Evolutionary conservation across 1,140 invertebrate genomes (phyloP).

Genomic region (Apis cerana): DNA sequence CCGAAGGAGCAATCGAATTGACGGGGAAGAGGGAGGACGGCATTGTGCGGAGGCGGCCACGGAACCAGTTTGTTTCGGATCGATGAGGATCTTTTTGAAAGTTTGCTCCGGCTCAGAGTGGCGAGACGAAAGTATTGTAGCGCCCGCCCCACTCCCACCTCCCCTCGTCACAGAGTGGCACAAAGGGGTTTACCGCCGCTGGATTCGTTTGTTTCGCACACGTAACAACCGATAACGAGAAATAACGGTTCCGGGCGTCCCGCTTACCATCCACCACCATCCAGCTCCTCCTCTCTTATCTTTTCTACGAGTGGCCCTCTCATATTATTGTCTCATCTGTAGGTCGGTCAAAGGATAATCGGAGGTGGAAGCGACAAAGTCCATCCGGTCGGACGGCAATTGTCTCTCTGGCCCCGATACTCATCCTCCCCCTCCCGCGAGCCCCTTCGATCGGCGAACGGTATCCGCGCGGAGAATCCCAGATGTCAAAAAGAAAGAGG

Average conservation of each 20-base stretch:
- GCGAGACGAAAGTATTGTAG: slow-evolving; percentile 40
- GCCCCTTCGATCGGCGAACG: slow-evolving; percentile 29
- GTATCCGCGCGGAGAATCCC: slow-evolving; percentile 34
- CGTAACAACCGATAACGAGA: slow-evolving; percentile 64
- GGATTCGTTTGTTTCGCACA: slow-evolving; percentile 55
- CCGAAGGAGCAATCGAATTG: background rate
- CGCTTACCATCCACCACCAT: slow-evolving; percentile 29
- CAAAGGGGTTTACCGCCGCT: slow-evolving; percentile 44
- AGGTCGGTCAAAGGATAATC: slow-evolving; percentile 65
- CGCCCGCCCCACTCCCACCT: slow-evolving; percentile 6
- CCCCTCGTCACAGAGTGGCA: slow-evolving; percentile 23
- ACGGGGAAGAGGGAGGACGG: too few relatives aligned
- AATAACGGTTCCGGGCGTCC: slow-evolving; percentile 50
- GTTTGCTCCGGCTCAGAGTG: slow-evolving; percentile 10
- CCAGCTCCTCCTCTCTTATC: slow-evolving; percentile 41
- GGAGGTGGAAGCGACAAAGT: slow-evolving; percentile 51
- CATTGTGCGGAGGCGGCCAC: slow-evolving; percentile 20
- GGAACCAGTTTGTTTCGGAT: slow-evolving; percentile 17
- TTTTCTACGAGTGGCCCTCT: slow-evolving; percentile 45
- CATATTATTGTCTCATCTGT: slow-evolving; percentile 63
- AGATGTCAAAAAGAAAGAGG: slow-evolving; percentile 47
- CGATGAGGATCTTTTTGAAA: slow-evolving; percentile 38
- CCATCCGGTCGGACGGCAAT: slow-evolving; percentile 57
- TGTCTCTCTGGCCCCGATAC: slow-evolving; percentile 45
- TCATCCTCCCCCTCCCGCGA: background rate